Evolutionary conservation across 2,113 vertebrate species (phyloP).

Genomic region (Sapayoa aenigma): DNA sequence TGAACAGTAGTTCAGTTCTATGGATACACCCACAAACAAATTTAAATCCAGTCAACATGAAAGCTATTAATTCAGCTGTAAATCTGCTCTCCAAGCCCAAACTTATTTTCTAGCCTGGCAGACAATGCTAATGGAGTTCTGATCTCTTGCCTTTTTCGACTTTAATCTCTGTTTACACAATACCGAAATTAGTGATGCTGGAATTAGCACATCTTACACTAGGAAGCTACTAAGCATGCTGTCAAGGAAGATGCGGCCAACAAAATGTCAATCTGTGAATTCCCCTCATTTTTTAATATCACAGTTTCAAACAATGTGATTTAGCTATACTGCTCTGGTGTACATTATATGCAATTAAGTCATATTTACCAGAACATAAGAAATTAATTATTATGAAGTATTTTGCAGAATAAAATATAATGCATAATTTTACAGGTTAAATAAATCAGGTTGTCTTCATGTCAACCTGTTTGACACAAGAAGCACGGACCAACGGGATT

Average conservation of each 20-base stretch:
- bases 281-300: background rate
- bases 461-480: background rate
- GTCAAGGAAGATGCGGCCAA: background rate
- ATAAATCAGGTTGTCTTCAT: background rate
- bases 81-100: background rate
- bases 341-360: background rate
- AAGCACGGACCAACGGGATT: background rate
- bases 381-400: background rate
- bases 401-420: background rate
- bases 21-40: background rate
- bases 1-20: background rate
- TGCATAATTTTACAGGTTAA: background rate
- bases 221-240: background rate
- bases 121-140: background rate
- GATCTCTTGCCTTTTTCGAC: background rate
- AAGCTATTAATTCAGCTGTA: background rate
- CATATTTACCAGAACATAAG: background rate
- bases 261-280: background rate
- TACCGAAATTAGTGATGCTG: background rate
- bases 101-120: background rate
- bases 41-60: background rate
- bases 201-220: background rate
- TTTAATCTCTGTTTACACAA: background rate
- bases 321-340: background rate
- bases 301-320: background rate